A percentile compares a stretch with the other conserved stretches of the same genome.
These are phyloP conservation scores for Lates calcarifer DNA, from an alignment of 2,113 vertebrate species.

Conservation along the genomic window DNA sequence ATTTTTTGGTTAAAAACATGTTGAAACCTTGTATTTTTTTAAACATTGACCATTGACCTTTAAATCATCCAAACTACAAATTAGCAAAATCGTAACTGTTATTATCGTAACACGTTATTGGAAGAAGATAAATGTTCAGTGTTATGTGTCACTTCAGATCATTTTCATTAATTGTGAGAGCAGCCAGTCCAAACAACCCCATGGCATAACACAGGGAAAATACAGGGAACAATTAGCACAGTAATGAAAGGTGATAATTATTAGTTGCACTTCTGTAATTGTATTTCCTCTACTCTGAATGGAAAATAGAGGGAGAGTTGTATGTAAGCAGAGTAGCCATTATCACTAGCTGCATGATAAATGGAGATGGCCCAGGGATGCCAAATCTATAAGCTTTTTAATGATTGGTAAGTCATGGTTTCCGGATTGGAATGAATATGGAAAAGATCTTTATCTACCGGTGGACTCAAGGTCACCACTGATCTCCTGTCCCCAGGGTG, in stretches of 20 bases:
- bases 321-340: constrained; percentile 51
- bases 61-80: background rate
- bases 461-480: constrained; percentile 77
- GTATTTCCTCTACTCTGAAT: background rate
- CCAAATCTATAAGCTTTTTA: constrained; percentile 76
- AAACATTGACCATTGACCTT: constrained; percentile 33
- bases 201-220: background rate
- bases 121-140: constrained; percentile 3
- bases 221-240: constrained; percentile 28
- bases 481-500: constrained; percentile 65
- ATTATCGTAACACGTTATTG: no score
- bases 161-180: constrained; percentile 15
- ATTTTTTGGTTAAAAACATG: background rate
- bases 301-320: constrained; percentile 8
- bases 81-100: constrained; percentile 20
- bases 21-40: background rate
- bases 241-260: constrained; percentile 55
- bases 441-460: constrained; percentile 76
- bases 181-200: background rate
- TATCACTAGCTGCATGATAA: constrained; percentile 64
- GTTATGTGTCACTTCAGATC: constrained; percentile 14
- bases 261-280: constrained; percentile 32
- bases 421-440: constrained; percentile 78
- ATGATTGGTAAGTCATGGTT: constrained; percentile 83
- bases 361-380: constrained; percentile 61